phyloP scores from a whole-genome alignment of 2,888 invertebrate species.

The Pomacea canaliculata region DNA sequence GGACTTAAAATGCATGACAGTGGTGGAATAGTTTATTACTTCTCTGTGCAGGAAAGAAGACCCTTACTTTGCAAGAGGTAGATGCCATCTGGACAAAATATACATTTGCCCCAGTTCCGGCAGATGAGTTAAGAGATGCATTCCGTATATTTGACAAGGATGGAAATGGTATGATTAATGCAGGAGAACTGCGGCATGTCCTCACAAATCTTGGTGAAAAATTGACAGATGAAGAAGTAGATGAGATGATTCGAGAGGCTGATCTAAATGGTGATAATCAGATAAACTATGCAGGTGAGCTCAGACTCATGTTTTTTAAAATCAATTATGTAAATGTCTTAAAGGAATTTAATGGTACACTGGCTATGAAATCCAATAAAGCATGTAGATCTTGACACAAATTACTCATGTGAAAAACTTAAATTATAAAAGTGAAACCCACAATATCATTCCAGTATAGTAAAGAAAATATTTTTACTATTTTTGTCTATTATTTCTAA shows the following conservation, averaged over 20 bases:
- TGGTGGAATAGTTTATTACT: too few relatives aligned
- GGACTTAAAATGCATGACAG: too few relatives aligned
- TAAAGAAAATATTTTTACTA: too few relatives aligned
- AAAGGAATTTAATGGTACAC: too few relatives aligned
- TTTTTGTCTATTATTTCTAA: too few relatives aligned
- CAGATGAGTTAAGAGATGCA: slow-evolving; percentile 29
- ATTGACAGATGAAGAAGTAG: slow-evolving; percentile 35
- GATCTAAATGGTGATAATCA: slow-evolving; percentile 36
- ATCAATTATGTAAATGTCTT: background rate
- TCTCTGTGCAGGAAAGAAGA: slow-evolving; percentile 19
- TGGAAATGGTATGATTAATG: slow-evolving; percentile 36
- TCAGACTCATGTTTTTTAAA: background rate
- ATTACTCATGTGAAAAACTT: too few relatives aligned
- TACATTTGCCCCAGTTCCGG: slow-evolving; percentile 26
- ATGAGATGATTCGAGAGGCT: slow-evolving; percentile 38
- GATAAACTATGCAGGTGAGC: slow-evolving; percentile 34
- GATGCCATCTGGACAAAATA: slow-evolving; percentile 31
- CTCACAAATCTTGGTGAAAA: slow-evolving; percentile 37
- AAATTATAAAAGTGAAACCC: too few relatives aligned
- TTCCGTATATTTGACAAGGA: slow-evolving; percentile 40
- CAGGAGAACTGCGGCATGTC: slow-evolving; percentile 33
- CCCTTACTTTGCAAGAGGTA: slow-evolving; percentile 29
- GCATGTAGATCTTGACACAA: too few relatives aligned
- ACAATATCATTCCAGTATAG: too few relatives aligned
- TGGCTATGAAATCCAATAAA: too few relatives aligned